These are phyloP conservation scores for Masnerella sp. DNA, from an alignment of 2,888 invertebrate species.

Conservation along the genomic window DNA sequence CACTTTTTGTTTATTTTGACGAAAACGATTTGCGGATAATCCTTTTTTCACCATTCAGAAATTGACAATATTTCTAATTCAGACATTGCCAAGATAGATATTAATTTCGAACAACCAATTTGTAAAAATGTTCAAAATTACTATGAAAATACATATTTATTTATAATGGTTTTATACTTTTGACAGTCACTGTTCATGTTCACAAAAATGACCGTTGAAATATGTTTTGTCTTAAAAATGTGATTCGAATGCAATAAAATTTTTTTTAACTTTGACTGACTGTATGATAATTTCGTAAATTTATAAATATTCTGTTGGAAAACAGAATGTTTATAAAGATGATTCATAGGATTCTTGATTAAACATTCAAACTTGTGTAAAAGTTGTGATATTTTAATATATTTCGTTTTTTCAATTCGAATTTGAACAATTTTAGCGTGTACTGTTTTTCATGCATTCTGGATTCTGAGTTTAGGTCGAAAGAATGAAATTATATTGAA, in stretches of 20 bases:
- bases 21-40: no score
- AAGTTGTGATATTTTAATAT: constrained; percentile 18
- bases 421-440: constrained; percentile 3
- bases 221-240: constrained; percentile 1
- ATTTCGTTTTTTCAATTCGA: not conserved
- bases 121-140: no score
- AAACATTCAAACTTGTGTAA: constrained; percentile 11
- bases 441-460: constrained; percentile 23
- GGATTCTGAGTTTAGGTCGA: not conserved
- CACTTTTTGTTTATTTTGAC: not conserved
- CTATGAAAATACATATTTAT: not conserved
- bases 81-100: not conserved
- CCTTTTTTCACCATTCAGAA: no score
- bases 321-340: constrained; percentile 22
- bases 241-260: constrained; percentile 25
- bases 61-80: not conserved
- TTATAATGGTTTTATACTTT: not conserved
- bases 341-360: not conserved
- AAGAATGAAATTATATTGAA: not conserved
- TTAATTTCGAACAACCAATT: not conserved
- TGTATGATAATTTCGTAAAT: constrained; percentile 1
- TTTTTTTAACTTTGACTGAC: constrained; percentile 22
- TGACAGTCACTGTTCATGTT: no score
- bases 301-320: constrained; percentile 28
- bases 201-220: not conserved